Base-by-base conservation (phyloP, 1,140 invertebrate genomes). In the Drosophila navojoa region DNA sequence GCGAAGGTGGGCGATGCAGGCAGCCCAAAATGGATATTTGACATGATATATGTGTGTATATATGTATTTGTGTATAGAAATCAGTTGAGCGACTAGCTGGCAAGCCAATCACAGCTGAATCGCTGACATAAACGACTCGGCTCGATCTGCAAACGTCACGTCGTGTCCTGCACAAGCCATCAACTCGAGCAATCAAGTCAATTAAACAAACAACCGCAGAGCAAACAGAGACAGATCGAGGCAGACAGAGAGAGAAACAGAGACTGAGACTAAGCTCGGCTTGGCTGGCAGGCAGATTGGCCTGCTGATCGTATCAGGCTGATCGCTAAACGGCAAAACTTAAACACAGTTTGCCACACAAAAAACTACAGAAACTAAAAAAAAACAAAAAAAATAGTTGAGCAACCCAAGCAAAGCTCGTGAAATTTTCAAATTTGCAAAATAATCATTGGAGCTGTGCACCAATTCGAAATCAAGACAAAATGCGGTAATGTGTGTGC, bases 111-210 rank as follows among this genome's bases (percentile, higher is more conserved):
- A 68, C 69, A 52, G 29, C 62, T 38, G 44, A 19, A 69, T 60
- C 16, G 52, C 66, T 74, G 67, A 74, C 60, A 67, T 66, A 80
- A 70, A 74, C 63, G 64, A 22, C 52, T 54, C 1, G 19, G 49
- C 47, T 45, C 57, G 50, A 78, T 68, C 71, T 77, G 32, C 35
- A 69, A 73, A 74, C 66, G 59, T 63, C 32, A 55, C 79, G 32
- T 85, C 66, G 81, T 85, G 81, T 71, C 71, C 74, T 73, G 58
- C 71, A 69, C 59, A 75, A 47, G 54, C 76, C 80, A 84, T 75
- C 79, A 82, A 77, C 63, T 76, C 60, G 78, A 64, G 82, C 82
- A 87, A 87, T 87, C 84, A 80, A 87, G 84, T 87, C 82, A 87
- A 87, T 87, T 87, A 87, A 87, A 89, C 84, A 87, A 89, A 87